Conservation (phyloP, 2,888 invertebrate genomes). For the Exocentrus adspersus region DNA sequence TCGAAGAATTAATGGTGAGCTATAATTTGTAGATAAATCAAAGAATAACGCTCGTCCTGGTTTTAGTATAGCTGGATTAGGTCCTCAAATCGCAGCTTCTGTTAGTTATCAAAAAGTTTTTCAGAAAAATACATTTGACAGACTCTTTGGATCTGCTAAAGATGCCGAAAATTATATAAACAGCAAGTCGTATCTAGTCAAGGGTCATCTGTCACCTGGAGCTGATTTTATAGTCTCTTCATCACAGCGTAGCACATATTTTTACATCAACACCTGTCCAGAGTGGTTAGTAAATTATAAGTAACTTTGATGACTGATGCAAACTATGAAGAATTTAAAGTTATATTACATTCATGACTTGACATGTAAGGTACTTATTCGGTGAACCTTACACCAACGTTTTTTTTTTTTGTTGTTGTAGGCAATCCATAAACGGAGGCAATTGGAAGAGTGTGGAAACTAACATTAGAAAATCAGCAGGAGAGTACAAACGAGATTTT, state of each 20-base stretch:
- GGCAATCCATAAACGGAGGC: slow-evolving; percentile 62
- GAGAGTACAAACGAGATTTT: slow-evolving; percentile 55
- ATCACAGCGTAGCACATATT: slow-evolving; percentile 65
- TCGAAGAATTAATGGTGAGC: background rate
- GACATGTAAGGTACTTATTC: too few species aligned
- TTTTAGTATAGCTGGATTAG: slow-evolving; percentile 58
- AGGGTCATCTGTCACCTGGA: slow-evolving; percentile 67
- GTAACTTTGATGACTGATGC: background rate
- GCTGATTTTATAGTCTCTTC: slow-evolving; percentile 65
- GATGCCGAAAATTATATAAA: slow-evolving; percentile 56
- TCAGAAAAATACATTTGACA: slow-evolving; percentile 57
- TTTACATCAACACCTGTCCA: slow-evolving; percentile 65
- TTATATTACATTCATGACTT: too few species aligned
- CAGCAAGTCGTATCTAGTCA: slow-evolving; percentile 58
- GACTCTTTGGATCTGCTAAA: slow-evolving; percentile 53
- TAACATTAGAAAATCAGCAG: slow-evolving; percentile 60
- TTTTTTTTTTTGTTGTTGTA: slow-evolving; percentile 26
- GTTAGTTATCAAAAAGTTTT: slow-evolving; percentile 54
- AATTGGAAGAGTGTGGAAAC: slow-evolving; percentile 66
- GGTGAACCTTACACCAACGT: background rate
- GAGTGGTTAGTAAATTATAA: slow-evolving; percentile 62
- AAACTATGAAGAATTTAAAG: too few species aligned
- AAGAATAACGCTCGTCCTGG: slow-evolving; percentile 51
- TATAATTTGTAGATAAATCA: slow-evolving; percentile 50
- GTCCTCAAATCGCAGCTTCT: slow-evolving; percentile 45